A percentile compares a stretch with the other conserved stretches of the same genome.
Evolutionary conservation across 1,140 invertebrate species (phyloP).

Genomic region (Drosophila orena): DNA sequence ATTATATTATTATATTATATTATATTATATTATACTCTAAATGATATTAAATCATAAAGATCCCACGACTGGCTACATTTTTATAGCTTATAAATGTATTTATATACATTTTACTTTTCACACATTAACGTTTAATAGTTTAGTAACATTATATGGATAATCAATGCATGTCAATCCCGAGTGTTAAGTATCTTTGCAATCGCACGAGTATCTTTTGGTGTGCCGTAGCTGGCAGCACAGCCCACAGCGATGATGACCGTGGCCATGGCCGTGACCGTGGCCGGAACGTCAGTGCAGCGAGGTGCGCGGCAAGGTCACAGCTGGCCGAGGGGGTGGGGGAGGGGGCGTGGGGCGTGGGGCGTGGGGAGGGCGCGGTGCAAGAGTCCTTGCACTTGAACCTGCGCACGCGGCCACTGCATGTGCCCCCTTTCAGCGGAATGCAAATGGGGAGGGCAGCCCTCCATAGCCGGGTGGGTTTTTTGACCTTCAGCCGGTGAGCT

Average conservation of each 20-base stretch:
- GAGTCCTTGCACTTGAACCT: conserved; percentile 80
- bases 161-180: too few species aligned
- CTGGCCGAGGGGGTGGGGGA: conserved; percentile 1
- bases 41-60: too few species aligned
- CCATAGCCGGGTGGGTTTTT: conserved; percentile 50
- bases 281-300: conserved; percentile 55
- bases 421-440: conserved; percentile 31
- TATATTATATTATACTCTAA: too few species aligned
- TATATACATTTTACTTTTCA: too few species aligned
- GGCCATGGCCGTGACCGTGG: conserved; percentile 57
- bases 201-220: background rate
- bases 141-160: too few species aligned
- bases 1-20: too few species aligned
- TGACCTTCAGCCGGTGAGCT: conserved; percentile 73
- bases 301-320: conserved; percentile 49
- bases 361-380: conserved; percentile 6
- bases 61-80: too few species aligned
- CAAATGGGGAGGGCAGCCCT: background rate
- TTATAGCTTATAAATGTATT: too few species aligned
- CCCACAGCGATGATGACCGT: conserved; percentile 14
- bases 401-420: conserved; percentile 76
- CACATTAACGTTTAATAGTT: too few species aligned
- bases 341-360: background rate
- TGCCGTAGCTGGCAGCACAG: background rate
- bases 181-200: too few species aligned